These are phyloP conservation scores for Oceanodroma tethys DNA, from an alignment of 2,113 vertebrate species.

Conservation along the genomic window DNA sequence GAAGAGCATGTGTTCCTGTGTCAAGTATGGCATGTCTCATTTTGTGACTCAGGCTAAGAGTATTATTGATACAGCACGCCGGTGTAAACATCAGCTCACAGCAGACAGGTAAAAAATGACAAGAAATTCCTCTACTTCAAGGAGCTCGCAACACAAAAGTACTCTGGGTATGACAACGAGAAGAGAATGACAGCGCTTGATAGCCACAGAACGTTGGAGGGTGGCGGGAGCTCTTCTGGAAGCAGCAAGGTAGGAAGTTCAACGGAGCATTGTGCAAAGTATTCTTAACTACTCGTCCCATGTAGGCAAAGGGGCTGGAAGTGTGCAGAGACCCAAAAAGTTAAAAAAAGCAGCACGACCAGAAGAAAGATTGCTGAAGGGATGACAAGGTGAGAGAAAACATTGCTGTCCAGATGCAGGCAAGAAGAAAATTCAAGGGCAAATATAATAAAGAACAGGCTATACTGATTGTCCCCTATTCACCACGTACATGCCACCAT, in stretches of 20 bases:
- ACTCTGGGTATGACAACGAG: rapidly evolving
- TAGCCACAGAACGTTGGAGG: neutral
- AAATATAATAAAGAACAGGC: neutral
- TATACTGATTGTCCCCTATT: rapidly evolving
- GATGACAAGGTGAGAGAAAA: neutral
- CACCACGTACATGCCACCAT: rapidly evolving
- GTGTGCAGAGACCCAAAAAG: neutral
- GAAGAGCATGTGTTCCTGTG: neutral
- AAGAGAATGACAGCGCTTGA: neutral
- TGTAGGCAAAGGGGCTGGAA: neutral
- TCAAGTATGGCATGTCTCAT: neutral
- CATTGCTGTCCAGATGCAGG: neutral
- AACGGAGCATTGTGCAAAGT: rapidly evolving
- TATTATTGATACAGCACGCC: rapidly evolving
- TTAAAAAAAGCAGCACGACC: neutral
- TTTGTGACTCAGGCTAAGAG: neutral
- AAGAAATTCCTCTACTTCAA: neutral
- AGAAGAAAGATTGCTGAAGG: neutral
- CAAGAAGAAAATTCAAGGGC: neutral
- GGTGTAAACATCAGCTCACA: neutral
- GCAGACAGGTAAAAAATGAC: neutral
- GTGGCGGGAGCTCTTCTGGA: neutral
- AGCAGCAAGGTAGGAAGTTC: neutral
- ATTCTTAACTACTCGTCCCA: rapidly evolving
- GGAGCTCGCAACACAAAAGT: neutral